Evolutionary conservation across 1,140 invertebrate genomes (phyloP).

Genomic region (Geopemphigus sp.): DNA sequence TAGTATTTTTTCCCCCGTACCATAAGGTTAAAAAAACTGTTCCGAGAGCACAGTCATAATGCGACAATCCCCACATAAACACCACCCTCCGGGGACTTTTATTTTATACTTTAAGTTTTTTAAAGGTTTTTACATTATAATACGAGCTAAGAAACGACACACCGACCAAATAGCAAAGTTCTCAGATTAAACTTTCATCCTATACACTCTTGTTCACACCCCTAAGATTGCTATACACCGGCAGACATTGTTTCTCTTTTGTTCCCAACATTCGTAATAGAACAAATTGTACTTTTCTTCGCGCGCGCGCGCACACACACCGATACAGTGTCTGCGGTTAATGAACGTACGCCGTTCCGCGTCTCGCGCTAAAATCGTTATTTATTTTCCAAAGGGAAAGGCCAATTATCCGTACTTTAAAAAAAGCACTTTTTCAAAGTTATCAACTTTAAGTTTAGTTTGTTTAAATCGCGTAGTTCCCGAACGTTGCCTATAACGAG

Average conservation of each 20-base stretch:
- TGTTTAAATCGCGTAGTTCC: slow-evolving; percentile 11
- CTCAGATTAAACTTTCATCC: slow-evolving; percentile 49
- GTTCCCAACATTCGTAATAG: slow-evolving; percentile 43
- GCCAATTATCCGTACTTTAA: slow-evolving; percentile 46
- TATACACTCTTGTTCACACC: slow-evolving; percentile 45
- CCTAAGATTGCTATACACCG: slow-evolving; percentile 40
- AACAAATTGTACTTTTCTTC: slow-evolving; percentile 36
- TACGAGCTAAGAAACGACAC: slow-evolving; percentile 48
- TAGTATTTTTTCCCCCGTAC: slow-evolving; percentile 24
- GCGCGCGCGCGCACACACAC: not conserved
- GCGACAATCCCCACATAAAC: slow-evolving; percentile 50
- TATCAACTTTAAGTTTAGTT: slow-evolving; percentile 30
- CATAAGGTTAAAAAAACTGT: slow-evolving; percentile 49
- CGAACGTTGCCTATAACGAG: slow-evolving; percentile 1
- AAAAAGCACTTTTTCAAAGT: slow-evolving; percentile 12
- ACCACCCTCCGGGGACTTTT: slow-evolving; percentile 49
- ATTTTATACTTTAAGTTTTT: slow-evolving; percentile 50
- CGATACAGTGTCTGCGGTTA: not conserved
- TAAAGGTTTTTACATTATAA: slow-evolving; percentile 50
- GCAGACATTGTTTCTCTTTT: slow-evolving; percentile 38
- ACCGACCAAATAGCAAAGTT: slow-evolving; percentile 49
- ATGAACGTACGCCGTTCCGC: slow-evolving; percentile 1
- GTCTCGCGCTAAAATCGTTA: slow-evolving; percentile 25
- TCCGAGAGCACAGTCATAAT: slow-evolving; percentile 47
- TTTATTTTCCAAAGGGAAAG: slow-evolving; percentile 33